Evolutionary conservation across 1,140 invertebrate genomes (phyloP).

Genomic region (Saccostrea cuccullata): DNA sequence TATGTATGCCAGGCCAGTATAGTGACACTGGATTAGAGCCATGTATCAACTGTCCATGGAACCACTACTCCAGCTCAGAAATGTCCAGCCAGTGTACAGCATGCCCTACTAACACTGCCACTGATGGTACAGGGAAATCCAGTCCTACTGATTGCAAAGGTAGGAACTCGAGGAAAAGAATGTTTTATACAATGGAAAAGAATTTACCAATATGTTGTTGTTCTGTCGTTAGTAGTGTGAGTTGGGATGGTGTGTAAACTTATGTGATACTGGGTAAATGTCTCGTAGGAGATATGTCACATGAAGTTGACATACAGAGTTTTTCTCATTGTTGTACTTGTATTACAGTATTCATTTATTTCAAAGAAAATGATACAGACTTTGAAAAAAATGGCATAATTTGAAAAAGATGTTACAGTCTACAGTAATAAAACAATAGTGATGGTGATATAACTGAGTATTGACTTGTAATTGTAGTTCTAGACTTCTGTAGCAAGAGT

Average conservation of each 20-base stretch:
- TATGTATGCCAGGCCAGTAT: conserved; percentile 47
- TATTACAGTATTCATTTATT: too few relatives aligned
- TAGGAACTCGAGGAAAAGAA: neutral
- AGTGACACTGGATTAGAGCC: conserved; percentile 48
- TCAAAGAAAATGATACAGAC: too few relatives aligned
- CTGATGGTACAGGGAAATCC: conserved; percentile 11
- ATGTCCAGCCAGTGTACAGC: conserved; percentile 38
- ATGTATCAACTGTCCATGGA: conserved; percentile 45
- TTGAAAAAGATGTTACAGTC: too few relatives aligned
- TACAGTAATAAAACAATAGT: too few relatives aligned
- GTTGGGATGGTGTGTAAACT: too few relatives aligned
- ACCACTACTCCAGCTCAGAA: conserved; percentile 42
- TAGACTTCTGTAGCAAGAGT: conserved; percentile 6
- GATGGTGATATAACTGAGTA: neutral
- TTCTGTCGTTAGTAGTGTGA: neutral
- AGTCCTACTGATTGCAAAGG: conserved; percentile 33
- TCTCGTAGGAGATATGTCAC: too few relatives aligned
- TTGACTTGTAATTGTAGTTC: neutral
- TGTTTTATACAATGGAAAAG: neutral
- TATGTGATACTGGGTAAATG: too few relatives aligned
- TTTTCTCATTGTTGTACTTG: too few relatives aligned
- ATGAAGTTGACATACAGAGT: too few relatives aligned
- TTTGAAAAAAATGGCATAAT: too few relatives aligned
- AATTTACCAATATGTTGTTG: neutral
- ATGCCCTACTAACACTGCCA: conserved; percentile 43